A percentile compares a stretch with the other conserved stretches of the same genome.
Conservation (phyloP, 2,113 vertebrate genomes). For the Embiotoca jacksoni region DNA sequence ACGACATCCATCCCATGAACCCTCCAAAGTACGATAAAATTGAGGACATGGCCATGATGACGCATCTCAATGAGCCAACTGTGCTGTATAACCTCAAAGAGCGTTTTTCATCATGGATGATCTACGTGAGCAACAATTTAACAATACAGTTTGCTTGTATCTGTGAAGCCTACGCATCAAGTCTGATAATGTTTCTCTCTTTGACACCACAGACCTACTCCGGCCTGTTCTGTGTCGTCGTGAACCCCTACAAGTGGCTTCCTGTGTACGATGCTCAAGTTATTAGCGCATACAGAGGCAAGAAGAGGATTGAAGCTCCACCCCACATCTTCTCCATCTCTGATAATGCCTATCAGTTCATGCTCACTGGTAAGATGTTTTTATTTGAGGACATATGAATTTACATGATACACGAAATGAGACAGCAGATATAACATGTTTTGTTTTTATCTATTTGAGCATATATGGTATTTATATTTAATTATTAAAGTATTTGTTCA, state of each 20-base stretch:
- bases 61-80: slow-evolving; percentile 84
- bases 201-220: slow-evolving; percentile 86
- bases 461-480: neutral
- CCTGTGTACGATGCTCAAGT: slow-evolving; percentile 84
- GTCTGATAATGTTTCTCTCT: neutral
- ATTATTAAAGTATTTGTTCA: neutral
- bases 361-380: slow-evolving; percentile 75
- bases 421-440: neutral
- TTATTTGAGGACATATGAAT: neutral
- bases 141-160: too few relatives aligned
- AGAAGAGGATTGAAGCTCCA: slow-evolving; percentile 79
- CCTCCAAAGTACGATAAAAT: slow-evolving; percentile 87
- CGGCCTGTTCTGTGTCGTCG: slow-evolving; percentile 89
- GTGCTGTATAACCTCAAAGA: slow-evolving; percentile 92
- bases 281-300: slow-evolving; percentile 71
- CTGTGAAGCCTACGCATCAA: too few relatives aligned
- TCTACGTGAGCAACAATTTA: slow-evolving; percentile 83
- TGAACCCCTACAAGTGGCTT: slow-evolving; percentile 92
- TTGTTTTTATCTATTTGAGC: neutral
- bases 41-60: slow-evolving; percentile 89
- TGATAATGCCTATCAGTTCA: slow-evolving; percentile 82
- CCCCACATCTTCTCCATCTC: slow-evolving; percentile 82
- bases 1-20: slow-evolving; percentile 80
- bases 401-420: neutral
- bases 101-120: slow-evolving; percentile 94